phyloP scores from a whole-genome alignment of 1,140 invertebrate species.

The Drosophila biarmipes region DNA sequence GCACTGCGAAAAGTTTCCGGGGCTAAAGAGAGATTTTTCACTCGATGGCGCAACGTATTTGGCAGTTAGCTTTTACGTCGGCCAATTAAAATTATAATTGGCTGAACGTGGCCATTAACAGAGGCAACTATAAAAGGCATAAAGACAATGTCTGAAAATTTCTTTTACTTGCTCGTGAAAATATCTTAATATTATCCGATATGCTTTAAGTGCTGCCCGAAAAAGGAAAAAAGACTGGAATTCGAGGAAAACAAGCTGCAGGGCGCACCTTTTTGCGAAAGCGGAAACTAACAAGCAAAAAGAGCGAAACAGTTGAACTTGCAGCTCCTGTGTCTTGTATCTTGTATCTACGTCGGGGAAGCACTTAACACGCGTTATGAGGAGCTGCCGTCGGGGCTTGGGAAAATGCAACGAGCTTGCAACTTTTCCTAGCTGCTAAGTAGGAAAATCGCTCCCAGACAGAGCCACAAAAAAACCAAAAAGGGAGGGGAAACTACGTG shows the following conservation, averaged over 20 bases:
- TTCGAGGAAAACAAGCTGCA: slow-evolving; percentile 25
- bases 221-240: slow-evolving; percentile 1
- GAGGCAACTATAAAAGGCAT: slow-evolving; percentile 50
- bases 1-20: slow-evolving; percentile 38
- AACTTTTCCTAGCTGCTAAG: slow-evolving; percentile 69
- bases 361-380: slow-evolving; percentile 70
- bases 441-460: slow-evolving; percentile 75
- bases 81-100: slow-evolving; percentile 72
- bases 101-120: slow-evolving; percentile 62
- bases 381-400: slow-evolving; percentile 30
- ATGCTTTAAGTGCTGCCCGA: slow-evolving; percentile 37
- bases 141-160: slow-evolving; percentile 59
- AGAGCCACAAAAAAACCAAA: slow-evolving; percentile 9
- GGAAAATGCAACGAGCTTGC: slow-evolving; percentile 58
- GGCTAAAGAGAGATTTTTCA: slow-evolving; percentile 27
- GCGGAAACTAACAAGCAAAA: slow-evolving; percentile 58
- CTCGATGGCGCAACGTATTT: slow-evolving; percentile 16
- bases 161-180: slow-evolving; percentile 9
- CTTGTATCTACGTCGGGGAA: slow-evolving; percentile 51
- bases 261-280: slow-evolving; percentile 49
- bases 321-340: slow-evolving; percentile 38
- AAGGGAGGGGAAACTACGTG: slow-evolving; percentile 61
- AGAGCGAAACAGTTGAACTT: slow-evolving; percentile 46
- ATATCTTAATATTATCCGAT: slow-evolving; percentile 52
- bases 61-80: slow-evolving; percentile 51